Evolutionary conservation across 2,888 invertebrate genomes (phyloP).

Genomic region (Ophioninae sp.): DNA sequence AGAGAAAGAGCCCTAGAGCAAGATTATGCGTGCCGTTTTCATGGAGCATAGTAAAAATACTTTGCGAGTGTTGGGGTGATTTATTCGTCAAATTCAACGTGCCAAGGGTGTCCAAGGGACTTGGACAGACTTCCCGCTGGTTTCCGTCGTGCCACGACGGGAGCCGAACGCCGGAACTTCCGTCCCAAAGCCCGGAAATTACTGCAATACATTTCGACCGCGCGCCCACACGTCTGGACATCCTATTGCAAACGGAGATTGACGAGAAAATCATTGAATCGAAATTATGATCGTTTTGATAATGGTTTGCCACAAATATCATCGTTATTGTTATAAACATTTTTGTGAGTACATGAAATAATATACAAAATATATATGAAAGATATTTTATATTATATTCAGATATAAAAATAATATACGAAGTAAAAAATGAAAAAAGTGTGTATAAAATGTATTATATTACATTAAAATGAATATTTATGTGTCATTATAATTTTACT

Average conservation of each 20-base stretch:
- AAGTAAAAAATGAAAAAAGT: too few species aligned
- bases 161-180: conserved; percentile 50
- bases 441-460: too few species aligned
- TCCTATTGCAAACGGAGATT: not conserved
- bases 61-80: conserved; percentile 35
- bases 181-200: conserved; percentile 54
- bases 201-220: conserved; percentile 52
- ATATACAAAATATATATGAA: too few species aligned
- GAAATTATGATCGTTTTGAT: not conserved
- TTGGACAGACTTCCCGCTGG: conserved; percentile 55
- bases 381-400: too few species aligned
- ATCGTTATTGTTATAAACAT: not conserved
- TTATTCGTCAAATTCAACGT: conserved; percentile 57
- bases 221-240: conserved; percentile 3
- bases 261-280: not conserved
- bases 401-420: too few species aligned
- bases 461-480: too few species aligned
- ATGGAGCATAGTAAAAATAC: conserved; percentile 11
- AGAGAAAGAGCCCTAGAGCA: not conserved
- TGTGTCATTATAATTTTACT: too few species aligned
- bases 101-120: conserved; percentile 46
- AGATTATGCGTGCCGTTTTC: not conserved
- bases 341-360: not conserved
- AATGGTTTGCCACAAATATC: not conserved
- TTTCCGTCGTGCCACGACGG: conserved; percentile 41